Evolutionary conservation across 2,797 vertebrate genomes (phyloP), one percentile per base, ranked within the genome.

Genomic region (Alexandromys oeconomus): DNA sequence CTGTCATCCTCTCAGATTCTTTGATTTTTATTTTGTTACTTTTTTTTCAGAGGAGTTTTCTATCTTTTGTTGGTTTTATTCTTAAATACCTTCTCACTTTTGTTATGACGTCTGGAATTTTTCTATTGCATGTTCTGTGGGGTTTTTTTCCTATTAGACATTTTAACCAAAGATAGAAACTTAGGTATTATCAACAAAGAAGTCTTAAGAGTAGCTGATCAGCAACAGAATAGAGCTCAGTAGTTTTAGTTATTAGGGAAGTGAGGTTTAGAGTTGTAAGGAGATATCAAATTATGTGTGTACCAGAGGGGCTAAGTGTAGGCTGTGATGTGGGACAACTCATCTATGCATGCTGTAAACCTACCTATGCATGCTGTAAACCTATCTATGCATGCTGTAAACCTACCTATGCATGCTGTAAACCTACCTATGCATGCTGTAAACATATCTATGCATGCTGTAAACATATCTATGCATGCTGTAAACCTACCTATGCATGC

Each of bases 221-320:
- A 86, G 46, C 46, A 78, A 34, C 21, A 17, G 69, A 51, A 65
- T 65, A 63, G 59, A 87, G 86, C 43, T 65, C 21, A 37, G 19
- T 71, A 86, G 77, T 89, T 93, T 90, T 89, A 76, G 48, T 67
- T 93, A 89, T 61, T n/a, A 59, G 82, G n/a, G 73, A 78, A 82
- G 29, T 69, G 19, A 91, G 67, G n/a, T 51, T 82, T 67, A 40
- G 86, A 80, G 78, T 48, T 48, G 43, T 11, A 46, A 7, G 40
- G 63, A 88, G 31, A 76, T 40, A 40, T 27, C 25, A 40, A 40
- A 43, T 79, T 79, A 69, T 48, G 37, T 11, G 65, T 34, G 46
- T 12, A 82, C 17, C 43, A 65, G 71, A 87, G 82, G 57, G 80
- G 25, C 40, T 92, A 43, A 85, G 77, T 23, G 29, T 74, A 91